Evolutionary conservation across 2,113 vertebrate genomes (phyloP).

Genomic region (Syrmaticus mikado): DNA sequence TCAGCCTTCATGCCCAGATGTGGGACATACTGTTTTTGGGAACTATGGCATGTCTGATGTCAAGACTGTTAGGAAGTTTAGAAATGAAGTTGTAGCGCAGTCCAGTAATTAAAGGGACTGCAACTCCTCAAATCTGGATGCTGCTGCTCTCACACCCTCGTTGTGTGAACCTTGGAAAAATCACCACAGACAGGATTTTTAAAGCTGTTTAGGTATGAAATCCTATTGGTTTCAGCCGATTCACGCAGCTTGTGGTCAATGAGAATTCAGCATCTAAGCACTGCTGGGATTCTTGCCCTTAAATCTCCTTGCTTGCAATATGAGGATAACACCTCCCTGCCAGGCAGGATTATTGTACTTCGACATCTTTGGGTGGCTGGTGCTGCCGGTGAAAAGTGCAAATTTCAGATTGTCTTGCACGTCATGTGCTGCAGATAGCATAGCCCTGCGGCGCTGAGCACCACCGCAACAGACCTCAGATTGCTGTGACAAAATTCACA

Average conservation of each 20-base stretch:
- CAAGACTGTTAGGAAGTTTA: neutral
- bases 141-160: neutral
- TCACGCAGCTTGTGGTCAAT: neutral
- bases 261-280: neutral
- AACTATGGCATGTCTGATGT: neutral
- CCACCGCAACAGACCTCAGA: neutral
- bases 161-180: neutral
- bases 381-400: slow-evolving; percentile 42
- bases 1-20: neutral
- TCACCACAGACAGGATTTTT: neutral
- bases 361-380: neutral
- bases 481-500: slow-evolving; percentile 40
- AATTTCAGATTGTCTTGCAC: slow-evolving; percentile 72
- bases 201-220: neutral
- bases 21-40: fast-evolving
- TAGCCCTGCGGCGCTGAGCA: slow-evolving; percentile 39
- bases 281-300: neutral
- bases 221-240: neutral
- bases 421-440: neutral
- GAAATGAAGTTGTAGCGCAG: neutral
- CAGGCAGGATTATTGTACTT: neutral
- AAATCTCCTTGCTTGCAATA: neutral
- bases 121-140: neutral
- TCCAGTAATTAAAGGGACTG: neutral
- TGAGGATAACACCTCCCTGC: neutral